Conservation (phyloP, 2,797 vertebrate species). For the Microcaecilia unicolor region DNA sequence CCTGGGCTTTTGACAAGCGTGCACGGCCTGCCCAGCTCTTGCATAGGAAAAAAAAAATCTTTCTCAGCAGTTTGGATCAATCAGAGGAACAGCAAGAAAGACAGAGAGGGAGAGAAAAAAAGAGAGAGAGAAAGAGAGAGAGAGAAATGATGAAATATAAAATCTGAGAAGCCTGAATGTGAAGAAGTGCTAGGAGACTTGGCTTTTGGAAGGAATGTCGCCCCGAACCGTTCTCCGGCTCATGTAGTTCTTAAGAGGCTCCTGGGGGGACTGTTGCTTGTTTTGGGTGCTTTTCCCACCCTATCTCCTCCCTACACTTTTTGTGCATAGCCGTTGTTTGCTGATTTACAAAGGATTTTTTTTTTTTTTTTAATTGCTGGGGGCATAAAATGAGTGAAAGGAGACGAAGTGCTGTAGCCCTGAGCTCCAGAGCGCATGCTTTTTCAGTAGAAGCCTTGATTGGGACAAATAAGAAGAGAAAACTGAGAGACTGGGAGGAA, state of each 20-base stretch:
- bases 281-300: too few species aligned
- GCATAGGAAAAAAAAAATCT: conserved; percentile 44
- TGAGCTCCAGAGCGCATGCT: conserved; percentile 95
- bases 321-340: too few species aligned
- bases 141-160: conserved; percentile 35
- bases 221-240: conserved; percentile 30
- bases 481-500: conserved; percentile 90
- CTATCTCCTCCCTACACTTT: too few species aligned
- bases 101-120: conserved; percentile 36
- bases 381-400: conserved; percentile 86
- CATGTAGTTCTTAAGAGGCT: conserved; percentile 38
- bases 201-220: too few species aligned
- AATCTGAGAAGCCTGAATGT: conserved; percentile 23
- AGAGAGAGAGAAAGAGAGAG: conserved; percentile 25
- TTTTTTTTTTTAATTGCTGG: conserved; percentile 24
- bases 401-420: conserved; percentile 90
- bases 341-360: conserved; percentile 39
- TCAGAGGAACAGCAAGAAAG: conserved; percentile 58
- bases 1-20: conserved; percentile 45
- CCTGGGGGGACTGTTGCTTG: conserved; percentile 27
- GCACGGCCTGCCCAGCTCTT: conserved; percentile 45
- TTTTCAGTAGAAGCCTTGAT: conserved; percentile 98
- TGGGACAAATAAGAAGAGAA: conserved; percentile 95
- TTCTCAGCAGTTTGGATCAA: conserved; percentile 80
- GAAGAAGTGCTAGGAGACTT: background rate